phyloP scores from a whole-genome alignment of 2,797 vertebrate genomes.

The Aplochiton taeniatus region DNA sequence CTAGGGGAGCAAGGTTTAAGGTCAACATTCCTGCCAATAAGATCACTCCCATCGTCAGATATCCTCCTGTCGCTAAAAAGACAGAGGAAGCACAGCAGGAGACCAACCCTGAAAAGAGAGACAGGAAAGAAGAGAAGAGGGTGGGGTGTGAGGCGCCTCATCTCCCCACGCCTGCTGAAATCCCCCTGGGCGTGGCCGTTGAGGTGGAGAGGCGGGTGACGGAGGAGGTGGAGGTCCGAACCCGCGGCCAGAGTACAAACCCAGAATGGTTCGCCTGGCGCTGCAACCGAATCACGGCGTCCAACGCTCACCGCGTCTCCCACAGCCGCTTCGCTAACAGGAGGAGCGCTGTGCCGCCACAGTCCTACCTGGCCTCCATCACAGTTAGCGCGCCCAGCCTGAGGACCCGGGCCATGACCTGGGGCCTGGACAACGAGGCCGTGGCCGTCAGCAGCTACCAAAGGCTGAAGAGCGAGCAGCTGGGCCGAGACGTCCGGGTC shows the following conservation, averaged over 20 bases:
- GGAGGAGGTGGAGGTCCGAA: conserved; percentile 69
- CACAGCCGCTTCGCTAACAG: conserved; percentile 69
- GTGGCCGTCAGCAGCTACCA: conserved; percentile 65
- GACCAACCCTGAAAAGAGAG: background rate
- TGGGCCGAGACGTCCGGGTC: conserved; percentile 59
- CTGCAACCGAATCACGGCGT: conserved; percentile 81
- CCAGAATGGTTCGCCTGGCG: conserved; percentile 77
- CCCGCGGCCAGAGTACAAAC: conserved; percentile 77
- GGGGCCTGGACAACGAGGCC: conserved; percentile 74
- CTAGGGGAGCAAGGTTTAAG: background rate
- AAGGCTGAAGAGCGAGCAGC: conserved; percentile 52
- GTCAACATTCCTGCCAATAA: conserved; percentile 4
- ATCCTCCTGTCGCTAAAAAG: conserved; percentile 40
- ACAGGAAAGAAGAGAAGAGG: background rate
- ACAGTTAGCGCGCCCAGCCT: conserved; percentile 46
- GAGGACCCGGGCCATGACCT: conserved; percentile 78
- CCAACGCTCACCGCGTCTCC: conserved; percentile 71
- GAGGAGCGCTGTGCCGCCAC: conserved; percentile 64
- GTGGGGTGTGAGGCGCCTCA: background rate
- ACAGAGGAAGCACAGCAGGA: background rate
- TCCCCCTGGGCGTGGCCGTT: conserved; percentile 31
- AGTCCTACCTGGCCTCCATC: conserved; percentile 74
- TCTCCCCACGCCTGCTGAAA: conserved; percentile 17
- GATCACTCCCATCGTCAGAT: conserved; percentile 29
- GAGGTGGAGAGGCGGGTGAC: conserved; percentile 41